Base-by-base conservation (phyloP, 2,797 vertebrate genomes). In the Distichodus sexfasciatus region DNA sequence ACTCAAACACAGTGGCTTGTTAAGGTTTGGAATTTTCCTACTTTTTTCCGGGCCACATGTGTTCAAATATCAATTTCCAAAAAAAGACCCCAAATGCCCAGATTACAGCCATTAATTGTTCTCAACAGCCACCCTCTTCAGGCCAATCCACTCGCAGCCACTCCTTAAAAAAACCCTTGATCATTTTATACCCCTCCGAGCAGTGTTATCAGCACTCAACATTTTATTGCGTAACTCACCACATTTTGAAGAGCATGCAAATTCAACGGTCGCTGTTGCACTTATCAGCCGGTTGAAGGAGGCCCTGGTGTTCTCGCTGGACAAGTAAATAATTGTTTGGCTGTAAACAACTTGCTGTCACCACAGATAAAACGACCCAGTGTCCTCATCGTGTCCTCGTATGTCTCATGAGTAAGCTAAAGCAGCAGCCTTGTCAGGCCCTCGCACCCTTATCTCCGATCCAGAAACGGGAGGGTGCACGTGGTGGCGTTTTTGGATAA, bases 401-500 rank as follows among this genome's bases (percentile, higher is more conserved):
- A 9, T 63, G 50, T 71, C 14, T 19, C 19, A 47, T 55, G 33
- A 24, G 28, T 28, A 54, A 59, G 40, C n/a, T 28, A 11, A 48
- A 61, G 21, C 43, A 31, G 7, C 51, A 28, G 14, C 8, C 12
- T 29, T 41, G 55, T 38, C 15, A 47, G 26, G 26, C 59, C 59
- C 58, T 31, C 21, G 63, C 41, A 17, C 57, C 67, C 59, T 86
- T 87, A 86, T 87, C 85, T 68, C 75, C 4, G 74, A 55, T 62
- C 62, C 10, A 63, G 62, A 79, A n/a, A 74, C 66, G 59, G 43
- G 78, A 76, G 66, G 28, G 74, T 77, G 68, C 57, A 74, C 69
- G 57, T 70, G 69, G 77, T 77, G 71, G 76, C 72, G 58, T 15
- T 31, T n/a, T 57, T 53, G 78, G 85, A 87, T 87, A 85, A 85